phyloP scores from a whole-genome alignment of 2,113 vertebrate species.

The Strix uralensis region DNA sequence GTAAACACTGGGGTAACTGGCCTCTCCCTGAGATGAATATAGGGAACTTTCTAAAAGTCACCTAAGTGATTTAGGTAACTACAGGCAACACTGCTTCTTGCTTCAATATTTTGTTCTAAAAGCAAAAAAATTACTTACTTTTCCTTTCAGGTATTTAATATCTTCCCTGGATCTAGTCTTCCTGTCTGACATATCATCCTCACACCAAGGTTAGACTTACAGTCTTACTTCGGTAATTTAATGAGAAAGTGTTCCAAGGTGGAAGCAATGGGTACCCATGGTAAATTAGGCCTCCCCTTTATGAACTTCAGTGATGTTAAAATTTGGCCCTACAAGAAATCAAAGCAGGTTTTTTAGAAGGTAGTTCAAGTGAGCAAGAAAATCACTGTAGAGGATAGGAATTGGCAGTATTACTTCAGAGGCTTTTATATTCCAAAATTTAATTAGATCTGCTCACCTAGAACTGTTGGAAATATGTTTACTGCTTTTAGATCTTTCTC shows the following conservation, averaged over 20 bases:
- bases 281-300: neutral
- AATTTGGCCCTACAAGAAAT: neutral
- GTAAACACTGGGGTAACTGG: neutral
- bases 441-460: slow-evolving; percentile 47
- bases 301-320: neutral
- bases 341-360: neutral
- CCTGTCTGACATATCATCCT: neutral
- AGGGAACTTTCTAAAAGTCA: neutral
- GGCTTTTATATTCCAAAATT: slow-evolving; percentile 49
- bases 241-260: neutral
- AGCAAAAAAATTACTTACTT: neutral
- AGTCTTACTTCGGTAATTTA: neutral
- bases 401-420: slow-evolving; percentile 37
- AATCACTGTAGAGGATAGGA: slow-evolving; percentile 10
- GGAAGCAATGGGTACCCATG: neutral
- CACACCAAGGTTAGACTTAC: neutral
- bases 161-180: neutral
- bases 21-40: neutral
- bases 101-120: neutral
- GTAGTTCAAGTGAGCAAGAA: neutral
- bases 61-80: neutral
- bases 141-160: neutral
- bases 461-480: slow-evolving; percentile 33
- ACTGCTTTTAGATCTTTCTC: slow-evolving; percentile 48
- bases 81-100: neutral